These are phyloP conservation scores for Trypoxylon attenuatum DNA, from an alignment of 2,888 invertebrate genomes.

Conservation along the genomic window DNA sequence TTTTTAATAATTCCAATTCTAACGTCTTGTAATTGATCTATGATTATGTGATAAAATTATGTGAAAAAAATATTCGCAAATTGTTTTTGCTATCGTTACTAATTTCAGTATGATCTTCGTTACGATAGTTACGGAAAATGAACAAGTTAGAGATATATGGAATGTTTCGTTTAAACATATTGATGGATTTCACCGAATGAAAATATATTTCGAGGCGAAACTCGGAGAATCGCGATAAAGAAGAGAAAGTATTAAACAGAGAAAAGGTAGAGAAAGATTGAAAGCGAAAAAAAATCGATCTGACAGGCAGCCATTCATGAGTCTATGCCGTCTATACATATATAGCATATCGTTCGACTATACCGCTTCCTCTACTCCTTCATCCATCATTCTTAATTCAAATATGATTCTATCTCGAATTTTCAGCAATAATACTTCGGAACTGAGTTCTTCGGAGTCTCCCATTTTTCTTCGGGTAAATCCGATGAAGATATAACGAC, in stretches of 20 bases:
- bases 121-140: too few species aligned
- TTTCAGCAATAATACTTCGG: neutral
- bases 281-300: neutral
- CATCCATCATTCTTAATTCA: neutral
- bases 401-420: neutral
- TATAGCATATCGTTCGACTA: too few species aligned
- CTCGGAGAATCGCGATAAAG: constrained; percentile 1
- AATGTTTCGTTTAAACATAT: too few species aligned
- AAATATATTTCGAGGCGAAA: neutral
- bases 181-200: constrained; percentile 13
- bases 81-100: too few species aligned
- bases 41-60: too few species aligned
- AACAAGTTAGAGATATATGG: too few species aligned
- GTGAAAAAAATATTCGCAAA: too few species aligned
- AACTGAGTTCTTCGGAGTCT: neutral
- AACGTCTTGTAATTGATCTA: too few species aligned
- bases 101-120: too few species aligned
- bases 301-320: neutral
- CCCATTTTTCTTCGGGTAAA: neutral
- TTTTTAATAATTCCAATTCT: too few species aligned
- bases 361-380: neutral
- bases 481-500: neutral
- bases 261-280: neutral
- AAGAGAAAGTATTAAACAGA: constrained; percentile 4
- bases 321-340: neutral